phyloP scores from a whole-genome alignment of 2,113 vertebrate genomes.

The Toxotes chatareus region DNA sequence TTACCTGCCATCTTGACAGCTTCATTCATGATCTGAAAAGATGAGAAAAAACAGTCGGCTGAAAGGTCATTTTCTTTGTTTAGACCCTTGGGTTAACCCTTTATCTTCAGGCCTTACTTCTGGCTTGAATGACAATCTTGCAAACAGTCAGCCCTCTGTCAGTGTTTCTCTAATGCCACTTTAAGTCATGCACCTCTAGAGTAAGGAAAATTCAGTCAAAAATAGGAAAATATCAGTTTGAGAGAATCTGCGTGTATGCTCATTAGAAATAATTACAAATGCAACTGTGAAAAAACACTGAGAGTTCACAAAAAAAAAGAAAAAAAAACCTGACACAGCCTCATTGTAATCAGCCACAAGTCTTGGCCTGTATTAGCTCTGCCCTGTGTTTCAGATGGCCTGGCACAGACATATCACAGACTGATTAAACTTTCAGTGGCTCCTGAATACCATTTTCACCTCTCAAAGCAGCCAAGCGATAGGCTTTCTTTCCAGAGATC shows the following conservation, averaged over 20 bases:
- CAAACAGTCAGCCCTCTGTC: slow-evolving; percentile 22
- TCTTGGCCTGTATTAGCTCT: background rate
- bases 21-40: slow-evolving; percentile 58
- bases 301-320: background rate
- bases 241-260: background rate
- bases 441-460: slow-evolving; percentile 71
- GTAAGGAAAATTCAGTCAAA: slow-evolving; percentile 13
- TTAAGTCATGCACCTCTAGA: slow-evolving; percentile 20
- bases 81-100: slow-evolving; percentile 34
- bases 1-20: slow-evolving; percentile 47
- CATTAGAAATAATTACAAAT: background rate
- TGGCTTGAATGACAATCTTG: slow-evolving; percentile 22
- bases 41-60: slow-evolving; percentile 48
- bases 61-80: slow-evolving; percentile 26
- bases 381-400: slow-evolving; percentile 34
- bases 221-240: background rate
- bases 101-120: slow-evolving; percentile 29
- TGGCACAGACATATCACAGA: slow-evolving; percentile 61
- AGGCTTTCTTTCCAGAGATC: slow-evolving; percentile 64
- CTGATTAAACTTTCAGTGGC: slow-evolving; percentile 76
- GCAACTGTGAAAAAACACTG: background rate
- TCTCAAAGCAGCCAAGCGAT: slow-evolving; percentile 64
- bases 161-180: slow-evolving; percentile 16
- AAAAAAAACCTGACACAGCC: slow-evolving; percentile 4
- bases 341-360: slow-evolving; percentile 19